Percentiles rank a stretch among this genome's conserved stretches.
Evolutionary conservation across 92 coral and sea anemone species (phyloP).

Genomic region (Bergia puertoricense): DNA sequence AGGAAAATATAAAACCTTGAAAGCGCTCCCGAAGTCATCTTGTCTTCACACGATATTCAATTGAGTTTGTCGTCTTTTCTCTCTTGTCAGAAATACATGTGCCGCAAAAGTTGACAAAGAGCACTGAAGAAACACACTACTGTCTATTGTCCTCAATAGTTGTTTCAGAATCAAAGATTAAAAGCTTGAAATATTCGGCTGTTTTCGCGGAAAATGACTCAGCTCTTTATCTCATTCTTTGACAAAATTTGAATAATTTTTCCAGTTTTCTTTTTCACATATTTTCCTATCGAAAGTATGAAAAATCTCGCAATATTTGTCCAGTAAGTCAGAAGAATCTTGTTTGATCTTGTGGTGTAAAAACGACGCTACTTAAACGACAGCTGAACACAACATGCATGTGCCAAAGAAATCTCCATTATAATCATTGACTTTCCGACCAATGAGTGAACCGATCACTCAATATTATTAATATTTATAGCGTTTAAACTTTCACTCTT

Average conservation of each 20-base stretch:
- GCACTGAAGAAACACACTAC: too few relatives aligned
- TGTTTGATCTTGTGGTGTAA: not conserved
- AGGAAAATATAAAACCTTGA: not conserved
- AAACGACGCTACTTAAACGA: slow-evolving; percentile 12
- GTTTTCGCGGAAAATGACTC: not conserved
- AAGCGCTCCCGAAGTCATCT: not conserved
- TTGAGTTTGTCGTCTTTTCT: not conserved
- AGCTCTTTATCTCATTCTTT: not conserved
- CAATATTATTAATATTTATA: not conserved
- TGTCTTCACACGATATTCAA: not conserved
- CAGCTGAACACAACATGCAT: slow-evolving; percentile 6
- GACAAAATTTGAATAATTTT: not conserved
- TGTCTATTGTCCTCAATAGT: not conserved
- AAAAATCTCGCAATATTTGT: not conserved
- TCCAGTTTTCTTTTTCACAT: not conserved
- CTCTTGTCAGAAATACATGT: not conserved
- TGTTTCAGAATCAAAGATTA: not conserved
- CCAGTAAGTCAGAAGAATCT: not conserved
- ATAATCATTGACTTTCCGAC: not conserved
- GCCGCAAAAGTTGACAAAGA: not conserved
- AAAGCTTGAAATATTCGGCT: not conserved
- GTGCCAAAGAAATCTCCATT: not conserved
- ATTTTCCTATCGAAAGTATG: not conserved
- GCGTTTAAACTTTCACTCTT: slow-evolving; percentile 11
- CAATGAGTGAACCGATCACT: not conserved